A percentile compares a stretch with the other conserved stretches of the same genome.
phyloP scores from a whole-genome alignment of 1,140 invertebrate genomes.

The Idris sp. region DNA sequence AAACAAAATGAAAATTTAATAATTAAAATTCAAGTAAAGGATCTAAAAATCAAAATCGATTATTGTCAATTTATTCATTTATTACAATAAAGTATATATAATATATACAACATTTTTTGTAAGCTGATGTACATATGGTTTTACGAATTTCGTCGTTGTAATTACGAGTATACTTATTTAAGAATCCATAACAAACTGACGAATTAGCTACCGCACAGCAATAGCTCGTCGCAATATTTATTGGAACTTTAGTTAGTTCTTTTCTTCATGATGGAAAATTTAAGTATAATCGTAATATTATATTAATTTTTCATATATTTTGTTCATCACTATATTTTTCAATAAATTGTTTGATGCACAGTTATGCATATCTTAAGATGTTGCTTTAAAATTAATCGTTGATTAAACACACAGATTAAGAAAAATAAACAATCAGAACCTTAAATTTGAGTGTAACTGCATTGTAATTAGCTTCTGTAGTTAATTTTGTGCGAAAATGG shows the following conservation, averaged over 20 bases:
- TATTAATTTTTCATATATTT: too few species aligned
- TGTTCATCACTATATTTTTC: too few species aligned
- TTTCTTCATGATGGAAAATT: background rate
- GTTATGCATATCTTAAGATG: too few species aligned
- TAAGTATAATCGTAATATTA: slow-evolving; percentile 2
- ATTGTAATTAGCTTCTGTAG: too few species aligned
- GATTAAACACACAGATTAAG: too few species aligned
- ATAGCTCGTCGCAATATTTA: slow-evolving; percentile 5
- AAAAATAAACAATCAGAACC: too few species aligned
- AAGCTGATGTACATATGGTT: slow-evolving; percentile 63
- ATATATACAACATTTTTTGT: slow-evolving; percentile 72
- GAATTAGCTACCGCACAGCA: slow-evolving; percentile 20
- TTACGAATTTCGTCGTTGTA: slow-evolving; percentile 10
- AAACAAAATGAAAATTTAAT: too few species aligned
- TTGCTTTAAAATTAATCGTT: too few species aligned
- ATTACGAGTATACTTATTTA: slow-evolving; percentile 12
- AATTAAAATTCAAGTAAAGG: too few species aligned
- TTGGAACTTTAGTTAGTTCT: slow-evolving; percentile 1
- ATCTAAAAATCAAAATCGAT: too few species aligned
- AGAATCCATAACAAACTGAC: slow-evolving; percentile 8
- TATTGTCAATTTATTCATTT: slow-evolving; percentile 67
- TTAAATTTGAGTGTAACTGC: too few species aligned
- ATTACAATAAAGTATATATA: slow-evolving; percentile 74
- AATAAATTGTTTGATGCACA: too few species aligned
- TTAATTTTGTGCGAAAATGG: slow-evolving; percentile 24